These are phyloP conservation scores for Phania funesta DNA, from an alignment of 2,888 invertebrate species.

Conservation along the genomic window DNA sequence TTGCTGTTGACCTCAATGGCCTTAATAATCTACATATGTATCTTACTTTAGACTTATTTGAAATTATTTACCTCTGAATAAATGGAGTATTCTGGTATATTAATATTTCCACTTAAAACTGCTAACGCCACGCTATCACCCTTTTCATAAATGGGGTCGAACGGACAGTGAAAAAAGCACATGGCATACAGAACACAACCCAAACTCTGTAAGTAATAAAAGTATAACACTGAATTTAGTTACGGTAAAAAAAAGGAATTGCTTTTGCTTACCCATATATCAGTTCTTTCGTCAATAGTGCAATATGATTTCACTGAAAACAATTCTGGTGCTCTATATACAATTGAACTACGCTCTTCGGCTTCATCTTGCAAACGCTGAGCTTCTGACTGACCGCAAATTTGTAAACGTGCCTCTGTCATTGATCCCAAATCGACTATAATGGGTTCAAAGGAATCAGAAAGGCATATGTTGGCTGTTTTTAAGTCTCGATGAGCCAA, in stretches of 20 bases:
- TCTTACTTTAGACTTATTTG: neutral
- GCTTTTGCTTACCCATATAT: conserved; percentile 85
- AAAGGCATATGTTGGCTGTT: conserved; percentile 90
- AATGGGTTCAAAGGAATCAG: conserved; percentile 86
- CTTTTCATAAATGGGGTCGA: conserved; percentile 90
- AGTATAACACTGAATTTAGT: neutral
- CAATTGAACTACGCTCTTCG: conserved; percentile 92
- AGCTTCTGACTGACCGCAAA: conserved; percentile 85
- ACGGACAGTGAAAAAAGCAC: conserved; percentile 92
- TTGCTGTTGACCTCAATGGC: neutral
- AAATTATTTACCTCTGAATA: conserved; percentile 81
- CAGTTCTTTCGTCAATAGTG: conserved; percentile 90
- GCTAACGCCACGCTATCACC: conserved; percentile 94
- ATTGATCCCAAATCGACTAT: conserved; percentile 92
- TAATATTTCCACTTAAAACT: conserved; percentile 87
- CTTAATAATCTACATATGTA: neutral
- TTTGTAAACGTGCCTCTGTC: conserved; percentile 84
- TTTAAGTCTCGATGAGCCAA: conserved; percentile 92
- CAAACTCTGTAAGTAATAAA: conserved; percentile 83
- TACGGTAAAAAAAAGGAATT: neutral
- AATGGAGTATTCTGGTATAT: conserved; percentile 86
- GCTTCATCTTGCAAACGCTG: conserved; percentile 89
- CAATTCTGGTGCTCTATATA: conserved; percentile 92
- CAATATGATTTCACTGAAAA: conserved; percentile 91
- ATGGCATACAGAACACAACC: conserved; percentile 93